A percentile compares a stretch with the other conserved stretches of the same genome.
Evolutionary conservation across 53 echinoderm and acorn worm genomes (phyloP).

Genomic region (Mesocentrotus franciscanus): DNA sequence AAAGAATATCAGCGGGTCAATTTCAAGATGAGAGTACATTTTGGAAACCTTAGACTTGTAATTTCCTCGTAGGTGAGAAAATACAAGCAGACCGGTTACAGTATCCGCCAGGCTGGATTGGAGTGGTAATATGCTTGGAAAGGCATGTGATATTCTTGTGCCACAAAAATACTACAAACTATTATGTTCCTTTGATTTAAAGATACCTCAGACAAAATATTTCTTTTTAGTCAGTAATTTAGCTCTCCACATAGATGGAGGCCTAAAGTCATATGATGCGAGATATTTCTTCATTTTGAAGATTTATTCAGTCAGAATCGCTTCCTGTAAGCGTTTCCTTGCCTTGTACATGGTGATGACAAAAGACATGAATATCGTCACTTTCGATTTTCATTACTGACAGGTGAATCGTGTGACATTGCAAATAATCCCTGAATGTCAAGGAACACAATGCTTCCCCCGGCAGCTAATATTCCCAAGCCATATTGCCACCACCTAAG

Average conservation of each 20-base stretch:
- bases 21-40: constrained; percentile 39
- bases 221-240: neutral
- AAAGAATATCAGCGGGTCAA: neutral
- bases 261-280: neutral
- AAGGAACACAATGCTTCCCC: neutral
- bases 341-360: neutral
- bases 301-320: neutral
- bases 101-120: neutral
- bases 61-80: constrained; percentile 29
- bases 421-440: constrained; percentile 30
- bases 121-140: neutral
- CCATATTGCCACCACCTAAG: constrained; percentile 28
- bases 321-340: neutral
- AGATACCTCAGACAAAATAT: neutral
- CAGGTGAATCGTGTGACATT: constrained; percentile 28
- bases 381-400: constrained; percentile 37
- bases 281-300: neutral
- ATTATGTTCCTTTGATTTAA: neutral
- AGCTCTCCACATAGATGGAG: neutral
- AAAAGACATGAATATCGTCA: constrained; percentile 13
- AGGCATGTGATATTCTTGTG: neutral
- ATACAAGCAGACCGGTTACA: neutral
- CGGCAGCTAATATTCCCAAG: neutral
- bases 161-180: neutral
- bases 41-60: constrained; percentile 14